These are phyloP conservation scores for Steromphala cineraria DNA, from an alignment of 2,888 invertebrate species.

Conservation along the genomic window DNA sequence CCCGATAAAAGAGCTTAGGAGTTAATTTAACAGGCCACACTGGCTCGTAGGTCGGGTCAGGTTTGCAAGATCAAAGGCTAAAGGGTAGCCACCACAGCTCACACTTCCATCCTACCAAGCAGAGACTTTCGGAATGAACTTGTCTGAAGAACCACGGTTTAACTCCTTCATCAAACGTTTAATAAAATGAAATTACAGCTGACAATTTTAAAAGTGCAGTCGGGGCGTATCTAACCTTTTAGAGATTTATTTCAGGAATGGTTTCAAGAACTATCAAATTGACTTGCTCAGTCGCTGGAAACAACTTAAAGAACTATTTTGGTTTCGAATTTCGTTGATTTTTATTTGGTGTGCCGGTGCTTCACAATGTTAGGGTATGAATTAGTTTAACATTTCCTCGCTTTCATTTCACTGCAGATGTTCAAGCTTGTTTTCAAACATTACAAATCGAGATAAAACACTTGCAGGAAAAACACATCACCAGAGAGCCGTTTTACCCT, in stretches of 20 bases:
- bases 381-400: no score
- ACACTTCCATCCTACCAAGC: background rate
- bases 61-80: slow-evolving; percentile 17
- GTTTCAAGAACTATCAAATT: no score
- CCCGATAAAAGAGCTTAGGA: slow-evolving; percentile 17
- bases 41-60: background rate
- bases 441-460: no score
- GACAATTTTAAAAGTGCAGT: slow-evolving; percentile 4
- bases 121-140: background rate
- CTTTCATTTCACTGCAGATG: no score
- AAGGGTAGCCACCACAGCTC: background rate
- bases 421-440: no score
- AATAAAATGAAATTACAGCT: slow-evolving; percentile 6
- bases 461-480: no score
- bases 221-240: background rate
- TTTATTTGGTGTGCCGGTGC: no score
- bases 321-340: no score
- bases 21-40: slow-evolving; percentile 20
- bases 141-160: background rate
- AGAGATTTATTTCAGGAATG: background rate
- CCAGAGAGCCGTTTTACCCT: background rate
- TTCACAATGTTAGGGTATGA: no score
- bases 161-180: slow-evolving; percentile 11
- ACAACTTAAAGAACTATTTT: no score
- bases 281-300: background rate